Evolutionary conservation across 2,888 invertebrate species (phyloP).

Genomic region (Flabesymbios commensalis): DNA sequence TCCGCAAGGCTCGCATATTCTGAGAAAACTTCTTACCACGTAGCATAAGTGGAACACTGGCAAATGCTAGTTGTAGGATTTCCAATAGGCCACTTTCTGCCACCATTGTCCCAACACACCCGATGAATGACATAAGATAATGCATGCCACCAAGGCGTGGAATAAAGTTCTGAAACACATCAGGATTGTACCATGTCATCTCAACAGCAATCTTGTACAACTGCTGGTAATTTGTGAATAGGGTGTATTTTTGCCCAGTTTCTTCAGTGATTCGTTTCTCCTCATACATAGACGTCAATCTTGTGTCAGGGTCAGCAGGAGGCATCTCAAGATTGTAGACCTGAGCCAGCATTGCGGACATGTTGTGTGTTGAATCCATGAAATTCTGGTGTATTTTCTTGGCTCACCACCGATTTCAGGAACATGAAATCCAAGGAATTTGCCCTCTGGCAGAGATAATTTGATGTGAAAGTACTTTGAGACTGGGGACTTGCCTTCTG

Average conservation of each 20-base stretch:
- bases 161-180: neutral
- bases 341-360: neutral
- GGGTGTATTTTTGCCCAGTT: neutral
- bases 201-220: neutral
- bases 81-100: conserved; percentile 11
- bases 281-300: conserved; percentile 5
- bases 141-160: conserved; percentile 16
- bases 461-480: neutral
- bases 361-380: neutral
- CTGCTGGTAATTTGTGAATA: conserved; percentile 9
- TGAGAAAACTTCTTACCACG: conserved; percentile 19
- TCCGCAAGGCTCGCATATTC: conserved; percentile 11
- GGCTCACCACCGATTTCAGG: neutral
- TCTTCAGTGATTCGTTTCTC: neutral
- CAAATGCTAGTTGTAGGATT: conserved; percentile 12
- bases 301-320: neutral
- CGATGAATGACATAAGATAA: conserved; percentile 15
- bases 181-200: neutral
- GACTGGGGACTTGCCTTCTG: neutral
- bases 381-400: neutral
- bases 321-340: neutral
- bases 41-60: conserved; percentile 12
- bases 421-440: neutral
- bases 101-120: conserved; percentile 17
- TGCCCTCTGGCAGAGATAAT: neutral